Evolutionary conservation across 2,888 invertebrate species (phyloP).

Genomic region (Heliconius ethilla): DNA sequence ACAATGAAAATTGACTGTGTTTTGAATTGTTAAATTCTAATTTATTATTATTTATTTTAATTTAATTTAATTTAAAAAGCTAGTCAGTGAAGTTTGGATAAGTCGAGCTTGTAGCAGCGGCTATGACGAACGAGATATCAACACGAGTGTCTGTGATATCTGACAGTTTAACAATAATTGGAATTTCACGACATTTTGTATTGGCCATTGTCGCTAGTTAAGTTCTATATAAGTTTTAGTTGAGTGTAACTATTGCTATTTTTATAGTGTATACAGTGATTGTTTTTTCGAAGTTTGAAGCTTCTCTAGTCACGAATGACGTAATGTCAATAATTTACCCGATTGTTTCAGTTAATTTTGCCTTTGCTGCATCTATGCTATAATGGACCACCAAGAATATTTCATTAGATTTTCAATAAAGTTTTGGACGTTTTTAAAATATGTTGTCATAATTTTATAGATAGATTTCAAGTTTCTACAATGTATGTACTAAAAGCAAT

Average conservation of each 20-base stretch:
- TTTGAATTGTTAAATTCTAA: conserved; percentile 60
- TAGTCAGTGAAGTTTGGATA: conserved; percentile 75
- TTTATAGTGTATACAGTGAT: conserved; percentile 59
- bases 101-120: conserved; percentile 56
- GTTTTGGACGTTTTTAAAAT: not conserved
- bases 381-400: conserved; percentile 24
- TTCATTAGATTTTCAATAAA: not conserved
- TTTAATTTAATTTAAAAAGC: conserved; percentile 67
- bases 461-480: not conserved
- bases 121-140: not conserved
- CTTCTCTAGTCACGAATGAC: conserved; percentile 72
- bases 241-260: conserved; percentile 55
- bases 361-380: not conserved
- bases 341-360: conserved; percentile 8
- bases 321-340: conserved; percentile 53
- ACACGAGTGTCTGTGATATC: conserved; percentile 23
- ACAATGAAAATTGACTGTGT: conserved; percentile 43
- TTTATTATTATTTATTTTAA: conserved; percentile 65
- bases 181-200: conserved; percentile 13
- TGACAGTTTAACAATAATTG: conserved; percentile 16
- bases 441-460: not conserved
- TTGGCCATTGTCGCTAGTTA: conserved; percentile 51
- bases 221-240: conserved; percentile 52
- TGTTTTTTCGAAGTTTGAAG: conserved; percentile 59
- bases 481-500: conserved; percentile 18